phyloP scores from a whole-genome alignment of 1,140 invertebrate genomes.

The Trichonephila clavata region DNA sequence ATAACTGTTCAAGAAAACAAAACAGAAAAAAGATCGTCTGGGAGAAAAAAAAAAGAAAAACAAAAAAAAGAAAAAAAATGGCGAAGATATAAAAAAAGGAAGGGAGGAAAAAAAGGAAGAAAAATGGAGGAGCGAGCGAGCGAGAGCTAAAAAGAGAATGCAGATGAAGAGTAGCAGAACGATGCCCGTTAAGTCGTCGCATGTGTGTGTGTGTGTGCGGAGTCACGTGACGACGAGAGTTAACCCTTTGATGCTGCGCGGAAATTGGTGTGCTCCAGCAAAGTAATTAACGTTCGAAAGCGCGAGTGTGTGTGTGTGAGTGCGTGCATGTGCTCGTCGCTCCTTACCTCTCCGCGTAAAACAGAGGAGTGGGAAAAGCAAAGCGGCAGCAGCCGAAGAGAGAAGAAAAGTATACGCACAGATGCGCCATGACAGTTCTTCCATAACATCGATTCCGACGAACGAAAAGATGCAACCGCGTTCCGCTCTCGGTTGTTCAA shows the following conservation, averaged over 20 bases:
- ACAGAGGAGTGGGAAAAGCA: constrained; percentile 45
- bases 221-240: constrained; percentile 74
- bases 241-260: constrained; percentile 77
- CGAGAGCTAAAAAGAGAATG: constrained; percentile 27
- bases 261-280: constrained; percentile 77
- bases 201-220: constrained; percentile 52
- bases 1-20: not conserved
- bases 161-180: constrained; percentile 53
- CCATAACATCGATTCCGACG: constrained; percentile 19
- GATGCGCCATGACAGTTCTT: constrained; percentile 74
- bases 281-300: constrained; percentile 77
- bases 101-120: constrained; percentile 46
- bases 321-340: constrained; percentile 44
- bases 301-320: constrained; percentile 67
- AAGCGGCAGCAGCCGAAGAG: constrained; percentile 23
- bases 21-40: constrained; percentile 11
- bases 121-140: not conserved
- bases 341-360: constrained; percentile 51
- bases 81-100: constrained; percentile 47
- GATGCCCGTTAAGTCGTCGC: constrained; percentile 63
- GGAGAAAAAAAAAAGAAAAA: not conserved
- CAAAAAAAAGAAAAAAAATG: constrained; percentile 42
- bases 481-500: constrained; percentile 69
- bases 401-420: constrained; percentile 59
- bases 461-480: constrained; percentile 74